Percentiles rank a stretch among this genome's conserved stretches.
Conservation (phyloP, 2,113 vertebrate genomes). For the Neodontobutis hainanensis region DNA sequence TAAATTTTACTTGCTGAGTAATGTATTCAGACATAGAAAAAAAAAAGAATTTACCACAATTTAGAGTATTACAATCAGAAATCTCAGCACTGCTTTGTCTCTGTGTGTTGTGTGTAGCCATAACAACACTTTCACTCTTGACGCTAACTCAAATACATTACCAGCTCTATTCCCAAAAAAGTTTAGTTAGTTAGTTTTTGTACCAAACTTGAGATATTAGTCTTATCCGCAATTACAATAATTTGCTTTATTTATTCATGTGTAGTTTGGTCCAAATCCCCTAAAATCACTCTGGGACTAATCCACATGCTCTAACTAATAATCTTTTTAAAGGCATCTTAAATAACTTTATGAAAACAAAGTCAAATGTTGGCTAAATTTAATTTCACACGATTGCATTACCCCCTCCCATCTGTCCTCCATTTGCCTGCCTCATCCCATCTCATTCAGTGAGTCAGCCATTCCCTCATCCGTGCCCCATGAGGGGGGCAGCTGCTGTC, state of each 20-base stretch:
- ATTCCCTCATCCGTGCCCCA: conserved; percentile 58
- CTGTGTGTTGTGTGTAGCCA: neutral
- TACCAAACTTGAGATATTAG: neutral
- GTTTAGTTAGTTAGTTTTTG: neutral
- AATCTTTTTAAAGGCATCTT: conserved; percentile 35
- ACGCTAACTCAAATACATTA: conserved; percentile 13
- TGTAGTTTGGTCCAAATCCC: conserved; percentile 30
- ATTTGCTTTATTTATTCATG: conserved; percentile 17
- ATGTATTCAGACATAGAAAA: too few species aligned
- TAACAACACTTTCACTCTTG: conserved; percentile 9
- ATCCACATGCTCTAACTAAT: conserved; percentile 34
- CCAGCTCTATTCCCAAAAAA: neutral
- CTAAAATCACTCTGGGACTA: conserved; percentile 12
- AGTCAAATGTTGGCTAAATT: conserved; percentile 53
- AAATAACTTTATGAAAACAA: conserved; percentile 48
- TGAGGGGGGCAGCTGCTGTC: conserved; percentile 5
- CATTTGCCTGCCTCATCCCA: conserved; percentile 63
- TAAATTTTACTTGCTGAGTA: too few species aligned
- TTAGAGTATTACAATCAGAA: too few species aligned
- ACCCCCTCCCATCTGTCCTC: conserved; percentile 48
- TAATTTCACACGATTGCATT: conserved; percentile 68
- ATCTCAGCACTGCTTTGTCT: too few species aligned
- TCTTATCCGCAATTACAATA: neutral
- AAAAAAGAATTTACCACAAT: too few species aligned
- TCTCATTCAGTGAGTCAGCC: conserved; percentile 71